A percentile compares a stretch with the other conserved stretches of the same genome.
Evolutionary conservation across 1,140 invertebrate genomes (phyloP).

Genomic region (Hypothenemus hampei): DNA sequence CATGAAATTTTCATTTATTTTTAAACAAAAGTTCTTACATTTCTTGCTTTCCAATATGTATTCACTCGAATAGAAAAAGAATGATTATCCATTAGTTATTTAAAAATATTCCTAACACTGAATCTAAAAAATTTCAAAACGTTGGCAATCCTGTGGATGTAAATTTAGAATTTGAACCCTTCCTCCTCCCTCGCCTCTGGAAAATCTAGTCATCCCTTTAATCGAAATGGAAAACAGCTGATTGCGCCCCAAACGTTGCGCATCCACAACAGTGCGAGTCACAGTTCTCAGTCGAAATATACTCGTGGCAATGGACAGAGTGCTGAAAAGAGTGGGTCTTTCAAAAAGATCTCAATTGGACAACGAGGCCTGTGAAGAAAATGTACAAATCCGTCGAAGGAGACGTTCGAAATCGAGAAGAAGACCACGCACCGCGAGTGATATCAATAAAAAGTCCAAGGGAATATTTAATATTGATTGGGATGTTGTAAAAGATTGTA

Average conservation of each 20-base stretch:
- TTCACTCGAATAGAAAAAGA: too few species aligned
- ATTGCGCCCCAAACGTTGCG: slow-evolving; percentile 34
- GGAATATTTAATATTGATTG: slow-evolving; percentile 46
- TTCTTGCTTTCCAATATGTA: too few species aligned
- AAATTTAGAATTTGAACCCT: too few species aligned
- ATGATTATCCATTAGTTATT: too few species aligned
- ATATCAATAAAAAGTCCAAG: slow-evolving; percentile 37
- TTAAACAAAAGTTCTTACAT: too few species aligned
- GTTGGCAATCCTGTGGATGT: neutral
- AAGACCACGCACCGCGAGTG: slow-evolving; percentile 23
- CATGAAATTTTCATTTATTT: too few species aligned
- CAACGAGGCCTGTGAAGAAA: slow-evolving; percentile 27
- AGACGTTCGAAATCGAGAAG: slow-evolving; percentile 40
- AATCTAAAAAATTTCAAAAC: neutral
- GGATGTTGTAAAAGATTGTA: slow-evolving; percentile 45
- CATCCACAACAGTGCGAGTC: slow-evolving; percentile 5
- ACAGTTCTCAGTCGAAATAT: slow-evolving; percentile 31
- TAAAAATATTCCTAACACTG: neutral
- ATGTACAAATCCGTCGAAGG: slow-evolving; percentile 34
- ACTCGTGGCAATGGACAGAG: slow-evolving; percentile 43
- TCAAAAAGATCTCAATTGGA: slow-evolving; percentile 41
- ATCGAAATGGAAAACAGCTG: slow-evolving; percentile 39
- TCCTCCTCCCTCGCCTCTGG: too few species aligned
- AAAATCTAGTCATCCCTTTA: slow-evolving; percentile 33
- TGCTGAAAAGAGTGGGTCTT: slow-evolving; percentile 44